Evolutionary conservation across 2,888 invertebrate genomes (phyloP), one percentile per base, ranked within the genome.

Genomic region (Drosophila testacea): DNA sequence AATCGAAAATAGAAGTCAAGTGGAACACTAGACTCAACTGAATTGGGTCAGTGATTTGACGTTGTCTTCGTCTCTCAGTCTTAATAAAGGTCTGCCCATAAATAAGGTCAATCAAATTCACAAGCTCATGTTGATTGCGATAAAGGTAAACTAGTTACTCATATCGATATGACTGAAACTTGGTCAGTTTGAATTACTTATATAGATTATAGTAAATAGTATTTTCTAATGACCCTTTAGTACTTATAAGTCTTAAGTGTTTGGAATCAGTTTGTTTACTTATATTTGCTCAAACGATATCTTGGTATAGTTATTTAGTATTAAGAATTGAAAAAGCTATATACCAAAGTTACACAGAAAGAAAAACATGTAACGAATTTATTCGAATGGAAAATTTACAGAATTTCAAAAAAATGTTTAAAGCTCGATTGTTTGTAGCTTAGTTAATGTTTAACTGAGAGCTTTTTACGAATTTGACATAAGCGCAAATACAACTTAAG

Each of bases 41-140:
- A 79, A 79, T 72, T 79, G 82, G 79, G 79, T 79, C 82, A 79
- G 44, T 79, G 79, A 65, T 65, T 78, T 46, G 61, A 62, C 52
- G 60, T 39, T 77, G 79, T 50, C 68, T 73, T 39, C 39, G 46
- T 28, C 48, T 30, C 44, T 36, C 34, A 27, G 34, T 28, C 32
- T 44, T 34, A 30, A 10, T 42, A 27, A 36, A 69, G 77, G 57
- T 54, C 56, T 46, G 51, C 11, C 65, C 50, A 48, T 61, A 59
- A 79, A 69, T 63, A 75, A 62, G 75, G 69, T 64, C 72, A 62
- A 77, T 68, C 73, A 69, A 69, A 71, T 55, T 42, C 57, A 57
- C 48, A 39, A 64, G 50, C 73, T 57, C 30, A 60, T 47, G 64
- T 36, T 27, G 54, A 47, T n/a, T 46, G 56, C 83, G 83, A 86